Percentiles rank a stretch among this genome's conserved stretches.
Conservation (phyloP, 2,797 vertebrate species). For the Enoplosus armatus region DNA sequence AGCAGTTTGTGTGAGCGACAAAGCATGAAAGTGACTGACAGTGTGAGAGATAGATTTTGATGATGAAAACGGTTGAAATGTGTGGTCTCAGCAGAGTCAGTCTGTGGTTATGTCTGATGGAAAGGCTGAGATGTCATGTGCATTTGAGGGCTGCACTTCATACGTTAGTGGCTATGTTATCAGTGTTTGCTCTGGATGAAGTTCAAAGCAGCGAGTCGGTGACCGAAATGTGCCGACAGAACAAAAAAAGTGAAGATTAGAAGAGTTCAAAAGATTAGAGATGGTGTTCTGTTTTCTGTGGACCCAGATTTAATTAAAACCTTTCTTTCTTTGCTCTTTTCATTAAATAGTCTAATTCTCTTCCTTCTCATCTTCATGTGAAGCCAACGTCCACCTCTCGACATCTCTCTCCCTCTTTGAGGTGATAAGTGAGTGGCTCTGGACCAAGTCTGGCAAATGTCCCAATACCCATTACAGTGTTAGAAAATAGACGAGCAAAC, state of each 20-base stretch:
- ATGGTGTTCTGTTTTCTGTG: conserved; percentile 17
- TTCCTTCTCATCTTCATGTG: conserved; percentile 13
- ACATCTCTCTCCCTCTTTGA: background rate
- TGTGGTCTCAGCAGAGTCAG: conserved; percentile 11
- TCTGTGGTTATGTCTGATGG: conserved; percentile 24
- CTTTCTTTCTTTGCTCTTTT: conserved; percentile 12
- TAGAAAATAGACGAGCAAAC: conserved; percentile 70
- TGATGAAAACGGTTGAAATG: conserved; percentile 47
- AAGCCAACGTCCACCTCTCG: conserved; percentile 23
- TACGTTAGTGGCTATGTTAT: conserved; percentile 43
- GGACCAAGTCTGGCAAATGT: conserved; percentile 54
- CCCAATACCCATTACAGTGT: conserved; percentile 64
- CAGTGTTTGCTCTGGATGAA: conserved; percentile 64
- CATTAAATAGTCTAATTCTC: background rate
- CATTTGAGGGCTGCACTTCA: conserved; percentile 46
- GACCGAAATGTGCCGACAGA: conserved; percentile 42
- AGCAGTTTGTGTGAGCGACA: conserved; percentile 1
- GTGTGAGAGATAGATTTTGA: background rate
- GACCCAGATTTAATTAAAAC: conserved; percentile 52
- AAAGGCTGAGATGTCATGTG: conserved; percentile 26
- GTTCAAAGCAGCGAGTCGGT: conserved; percentile 49
- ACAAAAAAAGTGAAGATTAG: conserved; percentile 52
- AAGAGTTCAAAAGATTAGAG: conserved; percentile 29
- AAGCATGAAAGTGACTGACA: conserved; percentile 2
- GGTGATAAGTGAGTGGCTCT: conserved; percentile 56